Percentiles rank a stretch among this genome's conserved stretches.
Conservation (phyloP, 2,113 vertebrate genomes). For the Rhadina sibilatrix region DNA sequence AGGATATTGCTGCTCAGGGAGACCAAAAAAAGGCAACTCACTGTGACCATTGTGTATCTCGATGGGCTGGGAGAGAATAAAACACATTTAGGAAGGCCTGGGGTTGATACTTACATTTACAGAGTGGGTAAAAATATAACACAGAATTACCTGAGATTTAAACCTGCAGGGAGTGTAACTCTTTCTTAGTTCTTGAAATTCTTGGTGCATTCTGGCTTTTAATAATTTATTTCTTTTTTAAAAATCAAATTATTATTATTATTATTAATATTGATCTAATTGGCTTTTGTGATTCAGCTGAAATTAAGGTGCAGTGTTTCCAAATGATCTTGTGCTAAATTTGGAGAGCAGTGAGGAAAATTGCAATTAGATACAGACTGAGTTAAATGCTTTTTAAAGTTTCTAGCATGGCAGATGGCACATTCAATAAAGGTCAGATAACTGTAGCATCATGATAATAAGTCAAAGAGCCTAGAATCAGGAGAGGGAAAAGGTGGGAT, state of each 20-base stretch:
- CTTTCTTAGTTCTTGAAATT: background rate
- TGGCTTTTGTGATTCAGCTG: conserved; percentile 11
- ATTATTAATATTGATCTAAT: background rate
- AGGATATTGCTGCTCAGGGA: conserved; percentile 59
- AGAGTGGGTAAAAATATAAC: background rate
- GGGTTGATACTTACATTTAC: background rate
- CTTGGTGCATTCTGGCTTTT: background rate
- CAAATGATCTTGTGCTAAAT: background rate
- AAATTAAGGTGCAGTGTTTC: background rate
- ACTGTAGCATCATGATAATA: background rate
- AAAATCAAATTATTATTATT: background rate
- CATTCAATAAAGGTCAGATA: conserved; percentile 34
- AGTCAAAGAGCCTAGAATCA: background rate
- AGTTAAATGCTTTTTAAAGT: conserved; percentile 29
- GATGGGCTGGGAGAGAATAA: background rate
- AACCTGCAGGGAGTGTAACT: background rate
- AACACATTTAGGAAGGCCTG: background rate
- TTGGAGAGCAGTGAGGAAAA: conserved; percentile 31
- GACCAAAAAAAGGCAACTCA: conserved; percentile 20
- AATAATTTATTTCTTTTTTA: background rate
- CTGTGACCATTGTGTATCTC: conserved; percentile 43
- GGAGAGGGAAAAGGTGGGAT: background rate
- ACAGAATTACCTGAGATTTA: background rate
- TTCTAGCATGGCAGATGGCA: conserved; percentile 14
- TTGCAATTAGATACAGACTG: conserved; percentile 9